These are phyloP conservation scores for Microctenopoma steveboyesi DNA, from an alignment of 2,797 vertebrate genomes.

Conservation along the genomic window DNA sequence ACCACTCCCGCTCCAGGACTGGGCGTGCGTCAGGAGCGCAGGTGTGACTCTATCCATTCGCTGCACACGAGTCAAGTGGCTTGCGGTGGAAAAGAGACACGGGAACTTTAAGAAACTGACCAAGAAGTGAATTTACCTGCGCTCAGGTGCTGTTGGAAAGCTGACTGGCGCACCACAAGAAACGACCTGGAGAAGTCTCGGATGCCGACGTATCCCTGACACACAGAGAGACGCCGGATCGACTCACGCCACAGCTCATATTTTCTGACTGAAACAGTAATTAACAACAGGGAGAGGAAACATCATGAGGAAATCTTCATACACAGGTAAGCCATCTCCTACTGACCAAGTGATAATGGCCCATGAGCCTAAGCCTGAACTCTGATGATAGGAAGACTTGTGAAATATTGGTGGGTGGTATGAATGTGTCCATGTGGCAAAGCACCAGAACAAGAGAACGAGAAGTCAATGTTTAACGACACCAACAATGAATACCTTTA, in stretches of 20 bases:
- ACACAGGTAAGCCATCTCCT: conserved; percentile 59
- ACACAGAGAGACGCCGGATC: conserved; percentile 20
- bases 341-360: neutral
- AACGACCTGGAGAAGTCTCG: conserved; percentile 40
- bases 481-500: neutral
- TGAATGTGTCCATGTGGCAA: neutral
- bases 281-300: neutral
- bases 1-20: conserved; percentile 72
- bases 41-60: conserved; percentile 67
- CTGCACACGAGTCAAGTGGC: conserved; percentile 32
- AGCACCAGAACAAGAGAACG: neutral
- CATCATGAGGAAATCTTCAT: conserved; percentile 74
- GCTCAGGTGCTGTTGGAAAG: conserved; percentile 26
- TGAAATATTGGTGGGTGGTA: neutral
- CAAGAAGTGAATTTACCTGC: conserved; percentile 10
- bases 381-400: neutral
- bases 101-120: conserved; percentile 9
- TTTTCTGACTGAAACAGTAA: neutral
- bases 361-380: neutral
- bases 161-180: conserved; percentile 3
- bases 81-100: conserved; percentile 21
- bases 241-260: neutral
- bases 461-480: conserved; percentile 26
- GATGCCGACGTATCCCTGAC: conserved; percentile 41
- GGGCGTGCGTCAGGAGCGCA: conserved; percentile 74